phyloP scores from a whole-genome alignment of 2,113 vertebrate species.

The Trematocara nigrifrons region DNA sequence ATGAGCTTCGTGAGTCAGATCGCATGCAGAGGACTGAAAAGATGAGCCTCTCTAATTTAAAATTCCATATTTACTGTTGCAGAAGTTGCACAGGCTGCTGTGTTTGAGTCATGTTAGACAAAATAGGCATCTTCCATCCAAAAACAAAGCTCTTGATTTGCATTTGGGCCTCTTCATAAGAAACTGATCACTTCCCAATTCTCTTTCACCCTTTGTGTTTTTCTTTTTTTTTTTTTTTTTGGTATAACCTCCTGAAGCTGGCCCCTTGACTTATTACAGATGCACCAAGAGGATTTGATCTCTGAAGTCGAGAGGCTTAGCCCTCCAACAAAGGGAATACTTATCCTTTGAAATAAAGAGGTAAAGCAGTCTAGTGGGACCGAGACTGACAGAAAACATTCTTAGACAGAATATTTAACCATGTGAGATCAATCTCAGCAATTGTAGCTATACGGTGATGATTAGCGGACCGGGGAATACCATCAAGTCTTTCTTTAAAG shows the following conservation, averaged over 20 bases:
- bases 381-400: neutral
- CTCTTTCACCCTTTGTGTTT: constrained; percentile 43
- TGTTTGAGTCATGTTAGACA: constrained; percentile 13
- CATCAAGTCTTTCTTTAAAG: neutral
- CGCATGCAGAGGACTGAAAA: neutral
- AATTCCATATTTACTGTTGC: constrained; percentile 16
- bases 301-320: constrained; percentile 31
- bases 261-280: constrained; percentile 44
- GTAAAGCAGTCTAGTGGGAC: constrained; percentile 27
- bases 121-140: constrained; percentile 2
- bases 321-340: constrained; percentile 58
- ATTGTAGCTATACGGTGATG: neutral
- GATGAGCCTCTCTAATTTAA: constrained; percentile 15
- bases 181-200: constrained; percentile 13
- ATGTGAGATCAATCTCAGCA: constrained; percentile 18
- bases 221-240: constrained; percentile 24
- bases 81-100: constrained; percentile 11
- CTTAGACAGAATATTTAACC: constrained; percentile 38
- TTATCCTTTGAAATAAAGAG: constrained; percentile 55
- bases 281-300: constrained; percentile 40
- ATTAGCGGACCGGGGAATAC: constrained; percentile 6
- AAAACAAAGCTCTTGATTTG: constrained; percentile 1
- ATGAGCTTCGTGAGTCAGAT: constrained; percentile 8
- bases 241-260: constrained; percentile 15
- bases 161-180: neutral